phyloP scores from a whole-genome alignment of 2,888 invertebrate species.

The Drosophila vallismaia region DNA sequence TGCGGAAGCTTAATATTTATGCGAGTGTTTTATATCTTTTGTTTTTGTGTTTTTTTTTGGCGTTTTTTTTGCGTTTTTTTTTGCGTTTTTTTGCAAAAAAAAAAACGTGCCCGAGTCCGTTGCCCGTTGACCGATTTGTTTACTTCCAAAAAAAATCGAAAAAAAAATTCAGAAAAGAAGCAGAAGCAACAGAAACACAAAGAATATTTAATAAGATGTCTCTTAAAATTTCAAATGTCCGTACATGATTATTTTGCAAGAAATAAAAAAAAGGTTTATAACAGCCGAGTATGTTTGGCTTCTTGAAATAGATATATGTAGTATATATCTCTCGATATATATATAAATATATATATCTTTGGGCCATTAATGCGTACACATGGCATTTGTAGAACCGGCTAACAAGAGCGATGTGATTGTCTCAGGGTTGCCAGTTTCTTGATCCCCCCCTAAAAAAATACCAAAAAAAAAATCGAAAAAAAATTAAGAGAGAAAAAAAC shows the following conservation, averaged over 20 bases:
- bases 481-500: constrained; percentile 2
- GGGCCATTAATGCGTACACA: constrained; percentile 29
- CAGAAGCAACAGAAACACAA: constrained; percentile 5
- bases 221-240: constrained; percentile 31
- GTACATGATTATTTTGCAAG: constrained; percentile 25
- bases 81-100: constrained; percentile 7
- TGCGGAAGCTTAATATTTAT: constrained; percentile 64
- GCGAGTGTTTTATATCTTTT: constrained; percentile 19
- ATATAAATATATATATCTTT: neutral
- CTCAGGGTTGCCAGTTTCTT: constrained; percentile 73
- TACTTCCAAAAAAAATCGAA: constrained; percentile 24
- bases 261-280: constrained; percentile 3
- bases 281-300: neutral
- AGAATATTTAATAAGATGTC: constrained; percentile 35
- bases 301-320: constrained; percentile 9
- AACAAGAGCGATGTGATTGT: constrained; percentile 34
- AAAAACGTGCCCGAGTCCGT: constrained; percentile 61
- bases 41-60: constrained; percentile 16
- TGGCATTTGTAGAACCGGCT: constrained; percentile 41
- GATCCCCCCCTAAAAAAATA: constrained; percentile 45
- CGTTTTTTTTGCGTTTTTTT: constrained; percentile 4
- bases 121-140: constrained; percentile 72
- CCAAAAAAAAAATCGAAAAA: neutral
- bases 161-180: neutral
- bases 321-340: neutral